These are phyloP conservation scores for Lasioglossum morio DNA, from an alignment of 2,888 invertebrate species.

Conservation along the genomic window DNA sequence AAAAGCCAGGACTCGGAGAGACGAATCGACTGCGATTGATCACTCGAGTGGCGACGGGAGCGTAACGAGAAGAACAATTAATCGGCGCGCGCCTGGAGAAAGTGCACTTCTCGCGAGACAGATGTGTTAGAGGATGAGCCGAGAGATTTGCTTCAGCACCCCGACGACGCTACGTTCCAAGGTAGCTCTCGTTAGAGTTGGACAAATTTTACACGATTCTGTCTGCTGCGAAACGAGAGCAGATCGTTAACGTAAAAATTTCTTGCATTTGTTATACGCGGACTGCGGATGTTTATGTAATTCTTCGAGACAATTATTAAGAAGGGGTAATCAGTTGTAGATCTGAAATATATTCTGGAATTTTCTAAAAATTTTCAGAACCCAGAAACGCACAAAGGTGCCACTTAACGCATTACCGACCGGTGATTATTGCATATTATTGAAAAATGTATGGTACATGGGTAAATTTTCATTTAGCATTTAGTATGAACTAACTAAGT, in stretches of 20 bases:
- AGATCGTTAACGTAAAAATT: too few relatives aligned
- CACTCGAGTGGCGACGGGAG: not conserved
- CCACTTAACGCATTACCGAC: too few relatives aligned
- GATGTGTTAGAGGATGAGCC: not conserved
- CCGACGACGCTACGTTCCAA: not conserved
- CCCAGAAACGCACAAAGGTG: too few relatives aligned
- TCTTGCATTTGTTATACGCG: not conserved
- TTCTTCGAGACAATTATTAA: too few relatives aligned
- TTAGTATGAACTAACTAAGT: too few relatives aligned
- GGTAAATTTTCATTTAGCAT: too few relatives aligned
- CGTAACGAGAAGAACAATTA: conserved; percentile 1
- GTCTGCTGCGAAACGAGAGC: not conserved
- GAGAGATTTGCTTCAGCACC: not conserved
- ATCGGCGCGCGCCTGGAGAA: not conserved
- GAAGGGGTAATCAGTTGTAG: too few relatives aligned
- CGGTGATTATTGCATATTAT: too few relatives aligned
- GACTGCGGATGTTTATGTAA: too few relatives aligned
- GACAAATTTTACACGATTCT: not conserved
- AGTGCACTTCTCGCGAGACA: not conserved
- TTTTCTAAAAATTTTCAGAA: too few relatives aligned
- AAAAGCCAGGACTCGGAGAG: not conserved
- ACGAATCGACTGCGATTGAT: not conserved
- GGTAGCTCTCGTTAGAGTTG: not conserved
- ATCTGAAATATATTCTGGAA: too few relatives aligned
- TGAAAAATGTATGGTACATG: too few relatives aligned